Base-by-base conservation (phyloP, 2,797 vertebrate species). In the Acropternis orthonyx region DNA sequence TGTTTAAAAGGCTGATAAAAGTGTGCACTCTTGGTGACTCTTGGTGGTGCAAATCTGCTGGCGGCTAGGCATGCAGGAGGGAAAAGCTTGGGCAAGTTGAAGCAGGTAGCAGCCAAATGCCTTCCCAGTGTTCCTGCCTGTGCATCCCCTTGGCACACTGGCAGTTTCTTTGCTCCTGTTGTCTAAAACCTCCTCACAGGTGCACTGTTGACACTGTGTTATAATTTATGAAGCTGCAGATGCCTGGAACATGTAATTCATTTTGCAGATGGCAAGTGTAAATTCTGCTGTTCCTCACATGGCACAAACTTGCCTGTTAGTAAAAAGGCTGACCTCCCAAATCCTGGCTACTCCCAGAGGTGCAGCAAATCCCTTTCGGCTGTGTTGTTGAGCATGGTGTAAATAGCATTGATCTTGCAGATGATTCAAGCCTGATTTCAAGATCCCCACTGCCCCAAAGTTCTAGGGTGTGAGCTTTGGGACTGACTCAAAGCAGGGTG, bases 211-310 rank as follows among this genome's bases (percentile, higher is more conserved):
- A 93, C 93, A 96, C 90, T 85, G 72, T 23, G 89, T 77, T 94
- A 88, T 92, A 95, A 94, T 96, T 87, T 90, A 92, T 94, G 94
- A 95, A 95, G 91, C 67, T 46, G 32, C 91, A 92, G 94, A 91
- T 89, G 76, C 77, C 89, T 78, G 86, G 92, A 89, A 93, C 69
- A 21, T 61, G 73, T 71, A 88, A 96, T 88, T 91, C 87, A 54
- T 94, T 94, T 95, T 87, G 89, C 46, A 92, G 94, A 88, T 89
- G 88, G 89, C 83, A 92, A 95, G 83, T 94, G 95, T 90, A 93
- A 94, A 88, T 85, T 91, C 80, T 94, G 83, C 94, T 86, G 89
- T 87, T 95, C 46, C 84, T 93, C 81, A 77, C 88, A 69, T 75
- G 89, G 87, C 93, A 88, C 75, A 75, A 58, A 27, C 63, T 80